Conservation (phyloP, 2,888 invertebrate genomes). For the Carterocephalus palaemon region DNA sequence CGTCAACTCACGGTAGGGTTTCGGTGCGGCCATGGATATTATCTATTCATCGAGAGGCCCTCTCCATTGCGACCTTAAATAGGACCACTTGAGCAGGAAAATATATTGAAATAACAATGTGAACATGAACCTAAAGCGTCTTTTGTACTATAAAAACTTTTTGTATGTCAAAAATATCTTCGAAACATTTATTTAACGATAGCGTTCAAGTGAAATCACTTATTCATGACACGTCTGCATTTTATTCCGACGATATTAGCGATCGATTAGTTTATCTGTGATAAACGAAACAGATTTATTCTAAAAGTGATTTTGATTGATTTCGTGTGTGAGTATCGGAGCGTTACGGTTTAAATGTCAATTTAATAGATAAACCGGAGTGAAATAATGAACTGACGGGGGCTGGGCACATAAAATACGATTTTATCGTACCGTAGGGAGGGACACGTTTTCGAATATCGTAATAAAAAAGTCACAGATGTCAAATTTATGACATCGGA, state of each 20-base stretch:
- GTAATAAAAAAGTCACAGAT: slow-evolving; percentile 79
- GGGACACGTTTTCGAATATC: slow-evolving; percentile 74
- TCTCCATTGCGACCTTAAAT: slow-evolving; percentile 58
- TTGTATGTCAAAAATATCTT: slow-evolving; percentile 48
- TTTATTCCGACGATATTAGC: slow-evolving; percentile 42
- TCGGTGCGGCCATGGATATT: slow-evolving; percentile 66
- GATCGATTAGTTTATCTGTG: background rate
- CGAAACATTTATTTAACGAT: slow-evolving; percentile 66
- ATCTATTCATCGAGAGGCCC: slow-evolving; percentile 69
- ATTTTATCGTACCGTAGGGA: slow-evolving; percentile 76
- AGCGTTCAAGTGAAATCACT: slow-evolving; percentile 66
- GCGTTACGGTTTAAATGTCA: slow-evolving; percentile 42
- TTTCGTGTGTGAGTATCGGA: slow-evolving; percentile 30
- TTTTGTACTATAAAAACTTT: slow-evolving; percentile 63
- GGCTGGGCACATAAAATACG: slow-evolving; percentile 70
- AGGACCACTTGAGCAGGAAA: slow-evolving; percentile 71
- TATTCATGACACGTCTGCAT: slow-evolving; percentile 64
- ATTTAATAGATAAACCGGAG: slow-evolving; percentile 67
- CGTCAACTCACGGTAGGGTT: slow-evolving; percentile 66
- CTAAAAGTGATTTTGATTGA: slow-evolving; percentile 32
- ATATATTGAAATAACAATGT: slow-evolving; percentile 76
- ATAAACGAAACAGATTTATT: slow-evolving; percentile 24
- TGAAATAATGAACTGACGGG: slow-evolving; percentile 73
- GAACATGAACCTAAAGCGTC: slow-evolving; percentile 57
- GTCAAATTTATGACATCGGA: slow-evolving; percentile 76